A percentile compares a stretch with the other conserved stretches of the same genome.
phyloP scores from a whole-genome alignment of 2,797 vertebrate species.

The Esox masquinongy region DNA sequence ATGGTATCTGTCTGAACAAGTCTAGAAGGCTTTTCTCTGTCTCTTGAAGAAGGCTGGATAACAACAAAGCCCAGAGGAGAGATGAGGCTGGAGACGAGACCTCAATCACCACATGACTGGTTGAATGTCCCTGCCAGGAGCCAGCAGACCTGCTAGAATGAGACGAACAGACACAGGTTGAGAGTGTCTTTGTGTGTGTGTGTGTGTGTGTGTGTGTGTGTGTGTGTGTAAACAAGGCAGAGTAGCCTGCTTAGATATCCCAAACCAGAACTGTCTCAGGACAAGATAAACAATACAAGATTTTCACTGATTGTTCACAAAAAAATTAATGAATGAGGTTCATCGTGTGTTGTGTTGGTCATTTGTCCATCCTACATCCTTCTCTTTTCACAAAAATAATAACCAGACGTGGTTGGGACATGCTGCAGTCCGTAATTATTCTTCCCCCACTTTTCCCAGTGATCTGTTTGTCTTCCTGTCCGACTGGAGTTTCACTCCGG shows the following conservation, averaged over 20 bases:
- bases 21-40: background rate
- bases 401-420: conserved; percentile 5
- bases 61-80: conserved; percentile 20
- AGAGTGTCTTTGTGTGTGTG: background rate
- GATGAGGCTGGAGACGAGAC: conserved; percentile 25
- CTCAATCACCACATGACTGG: conserved; percentile 19
- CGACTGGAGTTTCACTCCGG: conserved; percentile 28
- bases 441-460: conserved; percentile 30
- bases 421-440: conserved; percentile 23
- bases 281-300: background rate
- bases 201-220: background rate
- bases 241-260: background rate
- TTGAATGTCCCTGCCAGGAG: conserved; percentile 12
- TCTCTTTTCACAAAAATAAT: background rate
- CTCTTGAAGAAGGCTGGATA: background rate
- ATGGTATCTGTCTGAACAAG: background rate
- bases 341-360: background rate
- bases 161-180: background rate
- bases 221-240: background rate
- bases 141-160: background rate
- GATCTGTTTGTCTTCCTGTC: conserved; percentile 53
- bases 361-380: background rate
- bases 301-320: background rate
- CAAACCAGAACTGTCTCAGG: background rate
- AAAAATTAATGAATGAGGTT: background rate